Evolutionary conservation across 2,113 vertebrate genomes (phyloP), one percentile per base, ranked within the genome.

Genomic region (Corythornis madagascariensis): DNA sequence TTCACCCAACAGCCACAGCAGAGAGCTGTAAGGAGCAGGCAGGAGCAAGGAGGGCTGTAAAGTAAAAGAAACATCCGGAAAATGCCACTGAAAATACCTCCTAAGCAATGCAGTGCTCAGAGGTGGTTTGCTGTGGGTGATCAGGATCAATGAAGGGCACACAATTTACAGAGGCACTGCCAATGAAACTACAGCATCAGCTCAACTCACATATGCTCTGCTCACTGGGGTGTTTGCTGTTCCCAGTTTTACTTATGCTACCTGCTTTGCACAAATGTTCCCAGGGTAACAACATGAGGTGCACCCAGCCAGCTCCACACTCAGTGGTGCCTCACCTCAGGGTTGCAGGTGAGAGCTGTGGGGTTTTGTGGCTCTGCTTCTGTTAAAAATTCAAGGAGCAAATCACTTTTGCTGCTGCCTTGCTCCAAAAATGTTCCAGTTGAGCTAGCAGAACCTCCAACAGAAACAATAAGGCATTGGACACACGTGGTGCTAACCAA

Each of bases 141-240:
- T 25, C 2, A 13, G 24, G 33, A 31, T 33, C 48, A 25, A 25
- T 5, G 26, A 29, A 61, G 61, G 31, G 29, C 33, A 12, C 0
- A 24, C 11, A 7, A 7, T 19, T 66, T 63, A 28, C 17, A 7
- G 0, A 2, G 35, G 26, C n/a, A 56, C 20, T 0, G 8, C 2
- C 1, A 2, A 10, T 1, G 9, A 31, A 83, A 61, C 31, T 1
- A 17, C 33, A n/a, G 67, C 22, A 29, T 5, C 16, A 24, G 20
- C n/a, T 47, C n/a, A 35, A 11, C 50, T 31, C 57, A 8, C 6
- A 2, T 4, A 16, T 9, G 16, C 31, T 48, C 52, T 78, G 26
- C 50, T 16, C 5, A 1, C 3, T 10, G 50, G 18, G 26, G 31
- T 4, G 3, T 59, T 29, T 63, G 60, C 20, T 48, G 35, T 13